These are phyloP conservation scores for Triops longicaudatus DNA, from an alignment of 1,140 invertebrate genomes.

Conservation along the genomic window DNA sequence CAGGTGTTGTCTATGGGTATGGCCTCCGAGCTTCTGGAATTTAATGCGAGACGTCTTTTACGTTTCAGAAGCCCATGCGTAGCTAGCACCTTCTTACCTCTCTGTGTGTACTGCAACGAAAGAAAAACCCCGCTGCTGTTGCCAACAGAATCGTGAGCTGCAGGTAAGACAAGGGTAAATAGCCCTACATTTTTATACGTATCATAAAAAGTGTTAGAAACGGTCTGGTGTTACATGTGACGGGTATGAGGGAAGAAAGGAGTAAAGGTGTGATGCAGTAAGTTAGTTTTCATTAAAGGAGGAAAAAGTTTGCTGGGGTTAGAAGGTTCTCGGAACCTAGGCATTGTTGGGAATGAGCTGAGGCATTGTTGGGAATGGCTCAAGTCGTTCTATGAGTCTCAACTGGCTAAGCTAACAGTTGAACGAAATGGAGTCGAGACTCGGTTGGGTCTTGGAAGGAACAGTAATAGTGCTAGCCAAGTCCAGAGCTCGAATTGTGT, in stretches of 20 bases:
- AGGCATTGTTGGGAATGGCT: neutral
- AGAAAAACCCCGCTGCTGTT: neutral
- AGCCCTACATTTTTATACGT: neutral
- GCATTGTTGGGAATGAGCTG: neutral
- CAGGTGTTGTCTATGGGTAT: slow-evolving; percentile 7
- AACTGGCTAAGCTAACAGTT: neutral
- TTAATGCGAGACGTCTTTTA: neutral
- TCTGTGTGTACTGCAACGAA: neutral
- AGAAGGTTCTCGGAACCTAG: neutral
- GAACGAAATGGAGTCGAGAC: neutral
- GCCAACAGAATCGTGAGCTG: neutral
- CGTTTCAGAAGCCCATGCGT: neutral
- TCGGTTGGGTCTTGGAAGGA: neutral
- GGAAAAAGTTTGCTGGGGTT: neutral
- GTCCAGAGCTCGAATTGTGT: neutral
- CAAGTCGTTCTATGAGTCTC: neutral
- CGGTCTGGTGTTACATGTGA: neutral
- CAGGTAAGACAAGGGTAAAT: neutral
- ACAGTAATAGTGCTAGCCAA: neutral
- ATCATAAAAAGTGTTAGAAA: neutral
- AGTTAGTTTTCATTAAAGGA: slow-evolving; percentile 1
- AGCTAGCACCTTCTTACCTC: neutral
- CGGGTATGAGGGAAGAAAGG: neutral
- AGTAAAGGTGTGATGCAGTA: neutral
- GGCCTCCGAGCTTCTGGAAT: neutral